Conservation (phyloP, 2,113 vertebrate genomes). For the Scalopus aquaticus region DNA sequence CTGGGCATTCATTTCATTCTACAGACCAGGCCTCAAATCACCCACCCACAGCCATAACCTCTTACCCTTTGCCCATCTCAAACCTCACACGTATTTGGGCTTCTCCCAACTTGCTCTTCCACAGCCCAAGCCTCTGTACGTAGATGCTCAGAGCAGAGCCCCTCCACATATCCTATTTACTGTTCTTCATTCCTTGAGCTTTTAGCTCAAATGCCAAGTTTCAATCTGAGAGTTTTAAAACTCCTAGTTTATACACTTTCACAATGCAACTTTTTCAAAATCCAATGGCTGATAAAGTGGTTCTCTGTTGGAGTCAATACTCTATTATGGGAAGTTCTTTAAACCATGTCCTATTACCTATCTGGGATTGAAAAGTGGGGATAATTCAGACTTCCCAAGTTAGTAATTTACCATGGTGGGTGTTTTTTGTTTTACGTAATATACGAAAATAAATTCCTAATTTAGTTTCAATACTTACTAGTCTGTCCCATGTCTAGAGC, state of each 20-base stretch:
- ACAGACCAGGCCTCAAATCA: background rate
- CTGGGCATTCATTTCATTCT: background rate
- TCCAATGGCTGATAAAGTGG: background rate
- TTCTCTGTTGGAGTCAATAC: background rate
- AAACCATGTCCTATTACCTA: background rate
- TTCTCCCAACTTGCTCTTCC: background rate
- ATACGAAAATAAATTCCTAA: slow-evolving; percentile 51
- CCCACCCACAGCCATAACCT: background rate
- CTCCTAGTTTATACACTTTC: background rate
- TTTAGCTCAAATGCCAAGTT: background rate
- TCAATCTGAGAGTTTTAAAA: slow-evolving; percentile 39
- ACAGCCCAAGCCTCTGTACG: background rate
- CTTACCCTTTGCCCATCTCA: background rate
- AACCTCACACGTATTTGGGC: background rate
- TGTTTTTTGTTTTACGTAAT: background rate
- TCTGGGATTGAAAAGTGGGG: background rate
- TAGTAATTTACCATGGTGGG: background rate
- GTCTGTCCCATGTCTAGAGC: background rate
- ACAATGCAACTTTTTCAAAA: background rate
- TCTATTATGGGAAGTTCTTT: slow-evolving; percentile 9
- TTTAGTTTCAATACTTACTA: slow-evolving; percentile 36
- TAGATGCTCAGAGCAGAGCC: background rate
- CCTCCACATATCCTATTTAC: background rate
- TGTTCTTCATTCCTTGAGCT: background rate
- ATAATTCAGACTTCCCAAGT: slow-evolving; percentile 30